phyloP scores from a whole-genome alignment of 2,797 vertebrate genomes.

The Lagodon rhomboides region DNA sequence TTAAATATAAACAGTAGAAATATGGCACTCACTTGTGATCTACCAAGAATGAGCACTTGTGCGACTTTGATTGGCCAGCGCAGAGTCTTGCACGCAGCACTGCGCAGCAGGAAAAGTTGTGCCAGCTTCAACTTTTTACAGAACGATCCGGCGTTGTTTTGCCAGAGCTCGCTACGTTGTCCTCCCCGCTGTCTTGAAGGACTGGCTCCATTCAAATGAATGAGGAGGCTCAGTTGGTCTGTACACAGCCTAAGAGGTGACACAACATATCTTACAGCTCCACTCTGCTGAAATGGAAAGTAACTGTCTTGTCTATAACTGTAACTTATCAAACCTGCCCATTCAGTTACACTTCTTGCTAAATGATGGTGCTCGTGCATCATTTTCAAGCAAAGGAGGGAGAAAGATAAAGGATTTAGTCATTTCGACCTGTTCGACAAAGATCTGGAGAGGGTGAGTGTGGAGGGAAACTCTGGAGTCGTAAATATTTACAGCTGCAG shows the following conservation, averaged over 20 bases:
- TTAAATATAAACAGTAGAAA: neutral
- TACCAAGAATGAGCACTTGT: too few species aligned
- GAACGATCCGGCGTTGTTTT: neutral
- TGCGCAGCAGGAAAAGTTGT: neutral
- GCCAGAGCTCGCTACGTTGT: neutral
- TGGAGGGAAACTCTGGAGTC: constrained; percentile 1
- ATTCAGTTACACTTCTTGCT: neutral
- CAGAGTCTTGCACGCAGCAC: neutral
- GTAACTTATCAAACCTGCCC: neutral
- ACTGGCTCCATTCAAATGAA: neutral
- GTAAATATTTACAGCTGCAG: constrained; percentile 7
- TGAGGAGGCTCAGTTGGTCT: neutral
- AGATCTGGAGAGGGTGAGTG: neutral
- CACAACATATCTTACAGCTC: neutral
- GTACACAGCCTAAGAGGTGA: neutral
- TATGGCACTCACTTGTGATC: neutral
- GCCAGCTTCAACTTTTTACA: neutral
- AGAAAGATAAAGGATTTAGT: neutral
- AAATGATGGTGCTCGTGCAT: neutral
- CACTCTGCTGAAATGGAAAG: neutral
- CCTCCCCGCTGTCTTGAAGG: neutral
- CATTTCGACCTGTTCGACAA: neutral
- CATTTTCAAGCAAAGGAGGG: neutral
- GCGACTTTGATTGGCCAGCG: neutral
- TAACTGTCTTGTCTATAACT: too few species aligned